Base-by-base conservation (phyloP, 2,888 invertebrate species). In the Ophraella communa region DNA sequence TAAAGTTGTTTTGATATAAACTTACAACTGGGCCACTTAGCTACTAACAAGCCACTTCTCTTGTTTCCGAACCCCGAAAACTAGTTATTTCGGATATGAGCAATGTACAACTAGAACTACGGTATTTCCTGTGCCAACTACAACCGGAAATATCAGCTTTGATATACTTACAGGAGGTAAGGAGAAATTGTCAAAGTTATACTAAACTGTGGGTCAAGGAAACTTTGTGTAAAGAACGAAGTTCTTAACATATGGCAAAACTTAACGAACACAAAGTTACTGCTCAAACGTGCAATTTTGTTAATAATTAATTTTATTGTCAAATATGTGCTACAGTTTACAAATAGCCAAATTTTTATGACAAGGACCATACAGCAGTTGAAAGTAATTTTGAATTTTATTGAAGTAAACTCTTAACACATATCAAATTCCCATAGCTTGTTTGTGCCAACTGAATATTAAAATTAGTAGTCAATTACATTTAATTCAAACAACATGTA, bases 21-120 rank as follows among this genome's bases (percentile, higher is more conserved):
- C 54, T 51, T 27, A 52, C 44, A 64, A 64, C 64, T 64, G 55
- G 64, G 60, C 60, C 64, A 64, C 55, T 64, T 62, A 44, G 44
- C 51, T 55, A 55, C 60, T 64, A 64, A 64, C 64, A 64, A 64
- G 64, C 64, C 64, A 64, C 64, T 64, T 64, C 60, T 64, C 64
- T 51, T 44, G 64, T 64, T 64, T 65, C 65, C 65, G 53, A 45
- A 35, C 21, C 61, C 65, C 65, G 30, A 49, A 62, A 65, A 65
- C 65, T 62, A 57, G 65, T 62, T 62, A 58, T 54, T 58, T 58
- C 65, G 65, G 65, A 65, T 65, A 56, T 65, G 58, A 58, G 65
- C 65, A 62, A 65, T 65, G 65, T 61, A 62, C 62, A 62, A 64
- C 64, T 62, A 52, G 60, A 60, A 64, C 64, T 64, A 39, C 60